Evolutionary conservation across 2,797 vertebrate species (phyloP), one percentile per base, ranked within the genome.

Genomic region (Schizopygopsis pylzovi): DNA sequence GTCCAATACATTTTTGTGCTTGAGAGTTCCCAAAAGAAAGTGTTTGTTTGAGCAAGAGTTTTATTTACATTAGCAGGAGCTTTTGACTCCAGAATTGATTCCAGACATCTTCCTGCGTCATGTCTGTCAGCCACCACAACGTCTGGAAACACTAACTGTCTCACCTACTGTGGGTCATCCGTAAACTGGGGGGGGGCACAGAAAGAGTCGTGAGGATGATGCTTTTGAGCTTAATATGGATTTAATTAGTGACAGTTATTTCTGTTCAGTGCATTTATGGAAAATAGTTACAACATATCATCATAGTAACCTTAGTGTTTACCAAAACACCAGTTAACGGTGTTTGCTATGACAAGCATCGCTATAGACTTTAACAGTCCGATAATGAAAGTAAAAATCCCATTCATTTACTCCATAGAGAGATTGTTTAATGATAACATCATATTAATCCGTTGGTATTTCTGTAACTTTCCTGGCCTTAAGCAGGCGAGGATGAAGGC

Each of bases 21-120:
- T 91, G 90, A 90, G 89, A 88, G 91, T 91, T 91, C 93, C 88
- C 92, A 41, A 73, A 85, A 90, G 91, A 93, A 92, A 88, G 88
- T 87, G 91, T 93, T 95, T 96, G 93, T 95, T 95, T 94, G 93
- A 92, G 92, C 92, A 92, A 92, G 92, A 92, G 92, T 92, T 94
- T 94, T 95, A 95, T 95, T 95, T 95, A 94, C 93, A 93, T 92
- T 93, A 92, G 90, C 93, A 90, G 92, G 91, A 93, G 92, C 90
- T 93, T 94, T 93, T 94, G 93, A 95, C 89, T 93, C 84, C 89
- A 92, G 93, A 96, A 95, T 95, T 95, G 94, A 94, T 94, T 96
- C 94, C 95, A 96, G 95, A 93, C 94, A 91, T 87, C 67, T 93
- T 93, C 90, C 93, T 95, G 94, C 92, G 92, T 93, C 91, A 87